phyloP scores from a whole-genome alignment of 2,888 invertebrate species.

The Agriopis marginaria region DNA sequence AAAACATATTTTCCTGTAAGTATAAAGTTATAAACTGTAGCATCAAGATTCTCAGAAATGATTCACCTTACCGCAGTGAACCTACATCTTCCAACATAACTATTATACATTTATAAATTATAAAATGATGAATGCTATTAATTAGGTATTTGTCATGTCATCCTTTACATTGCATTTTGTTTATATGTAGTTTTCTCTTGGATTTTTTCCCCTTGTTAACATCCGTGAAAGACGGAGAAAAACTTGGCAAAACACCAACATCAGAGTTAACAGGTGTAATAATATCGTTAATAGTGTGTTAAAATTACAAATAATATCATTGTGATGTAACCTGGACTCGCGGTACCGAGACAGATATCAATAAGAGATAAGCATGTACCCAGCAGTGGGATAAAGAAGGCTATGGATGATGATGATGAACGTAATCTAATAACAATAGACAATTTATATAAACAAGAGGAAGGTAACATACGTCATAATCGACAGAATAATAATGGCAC shows the following conservation, averaged over 20 bases:
- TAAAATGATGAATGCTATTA: not conserved
- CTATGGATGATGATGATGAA: too few relatives aligned
- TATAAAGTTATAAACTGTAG: not conserved
- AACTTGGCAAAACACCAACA: slow-evolving; percentile 53
- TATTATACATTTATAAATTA: not conserved
- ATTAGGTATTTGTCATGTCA: not conserved
- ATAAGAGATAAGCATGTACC: too few relatives aligned
- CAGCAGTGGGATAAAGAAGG: too few relatives aligned
- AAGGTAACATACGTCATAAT: not conserved
- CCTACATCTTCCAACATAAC: slow-evolving; percentile 15
- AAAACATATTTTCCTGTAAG: slow-evolving; percentile 18
- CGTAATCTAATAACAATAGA: slow-evolving; percentile 2
- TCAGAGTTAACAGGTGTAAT: not conserved
- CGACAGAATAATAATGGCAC: not conserved
- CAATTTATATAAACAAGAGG: not conserved
- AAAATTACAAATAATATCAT: not conserved
- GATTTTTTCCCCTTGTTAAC: slow-evolving; percentile 41
- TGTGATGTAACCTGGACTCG: too few relatives aligned
- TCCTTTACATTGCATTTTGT: not conserved
- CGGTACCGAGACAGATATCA: too few relatives aligned
- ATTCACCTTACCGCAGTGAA: slow-evolving; percentile 22
- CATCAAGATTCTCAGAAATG: slow-evolving; percentile 33
- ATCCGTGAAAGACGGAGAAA: slow-evolving; percentile 48
- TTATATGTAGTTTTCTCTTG: not conserved
- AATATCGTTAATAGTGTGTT: slow-evolving; percentile 28